Evolutionary conservation across 2,888 invertebrate genomes (phyloP), one percentile per base, ranked within the genome.

Genomic region (Philereme transversata): DNA sequence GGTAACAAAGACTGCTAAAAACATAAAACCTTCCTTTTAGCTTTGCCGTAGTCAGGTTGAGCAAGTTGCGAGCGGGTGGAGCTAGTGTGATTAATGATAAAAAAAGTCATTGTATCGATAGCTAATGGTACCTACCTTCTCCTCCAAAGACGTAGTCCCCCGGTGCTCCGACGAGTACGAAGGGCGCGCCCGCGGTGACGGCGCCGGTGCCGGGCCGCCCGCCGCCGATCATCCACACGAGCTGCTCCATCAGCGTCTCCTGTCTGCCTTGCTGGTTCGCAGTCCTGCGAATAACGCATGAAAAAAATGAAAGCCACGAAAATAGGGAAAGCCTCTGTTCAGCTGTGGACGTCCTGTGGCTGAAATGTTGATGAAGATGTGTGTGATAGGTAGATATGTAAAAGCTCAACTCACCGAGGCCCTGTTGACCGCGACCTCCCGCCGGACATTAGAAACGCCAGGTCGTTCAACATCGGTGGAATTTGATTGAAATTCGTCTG

Each of bases 101-200:
- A 22, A n/a, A 22, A 3, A 22, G 22, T 22, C 3, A 22, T 2
- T 3, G 22, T 22, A 22, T 22, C 22, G 22, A 22, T 22, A 22
- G 22, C 1, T 22, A 22, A 22, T 22, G 43, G 7, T 34, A 47
- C 59, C 43, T 60, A 91, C 91, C 90, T 79, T 92, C 92, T 0
- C 91, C 90, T 1, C 92, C 91, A 59, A 92, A 86, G 5, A 92
- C 90, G 65, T 92, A 90, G 78, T 92, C 92, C 0, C 91, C 91
- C 4, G 92, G 92, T 35, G 91, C 86, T 0, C 92, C 90, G 9
- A 92, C 87, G 0, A 92, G 79, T 66, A 92, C 89, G 74, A 92
- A 86, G 52, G 91, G 91, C 44, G 88, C 83, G 4, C 90, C 90
- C 34, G 86, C 87, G 0, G 86, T 81, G 64, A 83, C 79, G 7